Percentiles rank a stretch among this genome's conserved stretches.
Evolutionary conservation across 2,113 vertebrate genomes (phyloP).

Genomic region (Anthoscopus minutus): DNA sequence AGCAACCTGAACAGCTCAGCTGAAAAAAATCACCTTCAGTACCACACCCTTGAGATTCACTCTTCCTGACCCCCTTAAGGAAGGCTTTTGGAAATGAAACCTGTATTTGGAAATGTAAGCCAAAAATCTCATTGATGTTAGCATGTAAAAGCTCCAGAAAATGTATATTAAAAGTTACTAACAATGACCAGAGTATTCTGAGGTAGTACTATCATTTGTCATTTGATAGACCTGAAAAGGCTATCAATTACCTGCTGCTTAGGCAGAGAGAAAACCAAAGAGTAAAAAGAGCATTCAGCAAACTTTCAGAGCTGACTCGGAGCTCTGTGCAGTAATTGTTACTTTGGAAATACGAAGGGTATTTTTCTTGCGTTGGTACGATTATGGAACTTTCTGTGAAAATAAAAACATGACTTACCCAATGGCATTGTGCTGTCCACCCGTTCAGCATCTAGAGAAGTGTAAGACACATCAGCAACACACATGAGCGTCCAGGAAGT

Average conservation of each 20-base stretch:
- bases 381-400: neutral
- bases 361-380: neutral
- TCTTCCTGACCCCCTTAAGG: neutral
- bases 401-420: constrained; percentile 24
- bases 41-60: neutral
- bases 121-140: neutral
- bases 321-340: neutral
- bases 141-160: neutral
- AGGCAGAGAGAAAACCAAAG: neutral
- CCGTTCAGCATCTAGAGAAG: constrained; percentile 57
- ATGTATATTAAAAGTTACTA: neutral
- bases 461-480: neutral
- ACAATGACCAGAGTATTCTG: neutral
- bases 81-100: neutral
- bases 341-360: neutral
- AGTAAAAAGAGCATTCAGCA: neutral
- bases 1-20: neutral
- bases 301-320: neutral
- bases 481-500: neutral
- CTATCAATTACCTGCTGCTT: neutral
- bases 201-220: neutral
- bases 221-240: neutral
- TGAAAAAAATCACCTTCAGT: neutral
- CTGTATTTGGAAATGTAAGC: neutral
- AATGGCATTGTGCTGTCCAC: constrained; percentile 64